These are phyloP conservation scores for Phortica variegata DNA, from an alignment of 1,140 invertebrate genomes.

Conservation along the genomic window DNA sequence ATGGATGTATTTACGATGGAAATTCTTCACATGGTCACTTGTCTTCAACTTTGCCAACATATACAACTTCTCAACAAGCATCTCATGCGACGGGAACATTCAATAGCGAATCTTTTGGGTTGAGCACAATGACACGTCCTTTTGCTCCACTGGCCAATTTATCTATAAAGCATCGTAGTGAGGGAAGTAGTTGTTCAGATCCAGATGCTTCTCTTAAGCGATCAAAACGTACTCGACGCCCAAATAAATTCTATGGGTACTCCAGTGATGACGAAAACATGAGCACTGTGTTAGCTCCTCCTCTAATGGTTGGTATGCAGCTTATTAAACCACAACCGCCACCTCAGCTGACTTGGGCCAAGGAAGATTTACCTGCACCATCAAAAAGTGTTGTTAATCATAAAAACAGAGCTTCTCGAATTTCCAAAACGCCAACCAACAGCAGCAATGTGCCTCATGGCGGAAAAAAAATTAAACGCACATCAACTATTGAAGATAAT, in stretches of 20 bases:
- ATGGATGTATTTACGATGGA: no score
- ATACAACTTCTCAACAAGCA: constrained; percentile 1
- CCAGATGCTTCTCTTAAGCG: constrained; percentile 63
- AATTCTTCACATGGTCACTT: no score
- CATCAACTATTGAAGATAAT: no score
- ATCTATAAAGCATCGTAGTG: constrained; percentile 37
- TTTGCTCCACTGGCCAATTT: constrained; percentile 10
- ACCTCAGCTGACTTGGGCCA: constrained; percentile 67
- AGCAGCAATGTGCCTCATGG: no score
- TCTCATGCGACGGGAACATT: not conserved
- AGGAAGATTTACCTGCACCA: constrained; percentile 62
- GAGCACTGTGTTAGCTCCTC: constrained; percentile 31
- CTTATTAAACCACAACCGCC: constrained; percentile 63
- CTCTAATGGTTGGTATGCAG: constrained; percentile 55
- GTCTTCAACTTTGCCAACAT: no score
- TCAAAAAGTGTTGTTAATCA: constrained; percentile 33
- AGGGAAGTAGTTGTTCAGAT: constrained; percentile 57
- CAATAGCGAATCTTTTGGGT: not conserved
- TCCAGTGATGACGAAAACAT: constrained; percentile 74
- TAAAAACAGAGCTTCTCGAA: no score
- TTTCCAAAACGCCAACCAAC: no score
- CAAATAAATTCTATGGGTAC: constrained; percentile 83
- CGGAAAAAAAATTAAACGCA: no score
- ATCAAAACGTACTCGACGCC: constrained; percentile 74
- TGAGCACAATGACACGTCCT: not conserved